These are phyloP conservation scores for Marcusenius ussheri DNA, from an alignment of 2,113 vertebrate genomes.

Conservation along the genomic window DNA sequence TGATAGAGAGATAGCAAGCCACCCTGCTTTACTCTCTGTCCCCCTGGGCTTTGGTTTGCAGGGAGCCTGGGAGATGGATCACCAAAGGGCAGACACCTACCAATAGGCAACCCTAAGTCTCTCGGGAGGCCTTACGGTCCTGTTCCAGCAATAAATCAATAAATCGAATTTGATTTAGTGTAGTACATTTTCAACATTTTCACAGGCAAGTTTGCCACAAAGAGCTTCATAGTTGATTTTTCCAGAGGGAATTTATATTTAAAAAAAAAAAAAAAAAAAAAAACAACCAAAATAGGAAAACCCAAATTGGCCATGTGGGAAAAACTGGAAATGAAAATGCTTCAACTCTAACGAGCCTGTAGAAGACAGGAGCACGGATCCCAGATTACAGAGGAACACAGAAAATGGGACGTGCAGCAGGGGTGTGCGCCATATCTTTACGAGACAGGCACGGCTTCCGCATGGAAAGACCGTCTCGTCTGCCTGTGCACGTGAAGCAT, in stretches of 20 bases:
- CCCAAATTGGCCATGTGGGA: slow-evolving; percentile 8
- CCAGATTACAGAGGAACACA: slow-evolving; percentile 4
- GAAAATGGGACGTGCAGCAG: slow-evolving; percentile 25
- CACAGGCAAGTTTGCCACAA: slow-evolving; percentile 1
- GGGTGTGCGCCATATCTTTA: slow-evolving; percentile 37
- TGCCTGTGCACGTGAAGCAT: slow-evolving; percentile 12
- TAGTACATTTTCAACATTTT: slow-evolving; percentile 1
- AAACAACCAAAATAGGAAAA: not conserved
- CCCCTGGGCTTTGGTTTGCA: slow-evolving; percentile 45
- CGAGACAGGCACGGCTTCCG: slow-evolving; percentile 32
- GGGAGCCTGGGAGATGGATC: slow-evolving; percentile 24
- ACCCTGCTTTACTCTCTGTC: slow-evolving; percentile 51
- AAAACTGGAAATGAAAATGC: slow-evolving; percentile 1
- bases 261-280: not conserved
- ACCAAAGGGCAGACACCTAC: slow-evolving; percentile 50
- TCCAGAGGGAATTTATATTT: slow-evolving; percentile 4
- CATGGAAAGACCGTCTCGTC: slow-evolving; percentile 26
- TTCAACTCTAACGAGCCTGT: not conserved
- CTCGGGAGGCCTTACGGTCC: slow-evolving; percentile 22
- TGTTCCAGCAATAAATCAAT: not conserved
- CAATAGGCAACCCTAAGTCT: slow-evolving; percentile 31
- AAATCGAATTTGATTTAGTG: slow-evolving; percentile 5
- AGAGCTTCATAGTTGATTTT: slow-evolving; percentile 5
- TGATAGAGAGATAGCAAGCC: slow-evolving; percentile 54
- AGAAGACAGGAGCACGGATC: not conserved